Base-by-base conservation (phyloP, 1,140 invertebrate species). In the Cheumatopsyche charites region DNA sequence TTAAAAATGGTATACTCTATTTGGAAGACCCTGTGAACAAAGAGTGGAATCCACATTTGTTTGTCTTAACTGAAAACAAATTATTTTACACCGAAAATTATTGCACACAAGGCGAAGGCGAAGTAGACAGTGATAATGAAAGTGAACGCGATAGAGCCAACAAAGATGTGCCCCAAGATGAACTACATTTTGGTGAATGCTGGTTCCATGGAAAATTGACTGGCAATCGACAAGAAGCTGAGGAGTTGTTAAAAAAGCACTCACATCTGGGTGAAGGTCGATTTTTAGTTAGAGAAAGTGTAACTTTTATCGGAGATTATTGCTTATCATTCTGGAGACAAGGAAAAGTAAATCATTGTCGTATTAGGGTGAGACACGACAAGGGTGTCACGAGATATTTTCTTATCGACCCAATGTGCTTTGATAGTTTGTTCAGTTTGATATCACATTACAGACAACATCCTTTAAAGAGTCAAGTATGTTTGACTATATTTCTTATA, bases 241-340 rank as follows among this genome's bases (percentile, higher is more conserved):
- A 93, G 79, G 88, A 90, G 26, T 80, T 93, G n/a, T 81, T 98
- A 0, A 86, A 89, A 71, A 84, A 88, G 11, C 94, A 97, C 81
- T 89, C 93, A 0, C 86, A 94, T 81, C 86, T 98, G 13, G 96
- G 96, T 0, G 95, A 98, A 81, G 97, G 96, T 0, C 97, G 95
- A 1, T 99, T 98, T 82, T 85, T 99, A 13, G 96, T 99, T 0
- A 84, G 96, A 70, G 92, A 96, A 75, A 97, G 95, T 80, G 95
- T 97, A 26, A 98, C 96, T 0, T 98, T 98, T 84, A 93, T 97
- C 17, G 96, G 96, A 0, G 96, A 98, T 83, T 98, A 97, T 80
- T 95, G 95, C 68, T 81, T 99, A 1, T 98, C 95, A 0, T 98
- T 98, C 83, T 97, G 93, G 94, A 86, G 94, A 11, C 89, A 94